Percentiles rank a stretch among this genome's conserved stretches.
Conservation (phyloP, 2,113 vertebrate genomes). For the Heterotis niloticus region DNA sequence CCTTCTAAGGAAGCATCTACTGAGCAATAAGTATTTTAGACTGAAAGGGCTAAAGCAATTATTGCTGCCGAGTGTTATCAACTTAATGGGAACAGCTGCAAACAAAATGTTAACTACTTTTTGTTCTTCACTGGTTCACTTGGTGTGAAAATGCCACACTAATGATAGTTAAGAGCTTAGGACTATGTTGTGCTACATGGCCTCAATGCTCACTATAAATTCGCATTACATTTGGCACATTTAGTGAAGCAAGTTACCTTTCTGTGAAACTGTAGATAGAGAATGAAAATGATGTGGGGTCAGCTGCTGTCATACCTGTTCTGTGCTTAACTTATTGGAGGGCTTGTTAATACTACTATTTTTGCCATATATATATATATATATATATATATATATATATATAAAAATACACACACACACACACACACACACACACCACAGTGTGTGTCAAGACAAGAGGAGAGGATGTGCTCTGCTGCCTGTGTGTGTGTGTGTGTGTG, state of each 20-base stretch:
- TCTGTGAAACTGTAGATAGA: too few species aligned
- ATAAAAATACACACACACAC: too few species aligned
- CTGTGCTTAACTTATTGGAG: neutral
- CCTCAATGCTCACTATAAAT: too few species aligned
- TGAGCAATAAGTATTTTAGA: neutral
- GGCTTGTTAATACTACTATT: too few species aligned
- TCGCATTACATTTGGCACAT: too few species aligned
- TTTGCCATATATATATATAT: too few species aligned
- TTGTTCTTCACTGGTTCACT: neutral
- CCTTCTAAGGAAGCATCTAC: neutral
- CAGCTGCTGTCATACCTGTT: neutral
- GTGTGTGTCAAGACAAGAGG: neutral
- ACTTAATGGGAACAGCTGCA: neutral
- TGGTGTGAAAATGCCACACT: neutral
- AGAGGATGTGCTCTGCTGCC: neutral
- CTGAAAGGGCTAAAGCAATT: neutral
- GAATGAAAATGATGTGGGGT: neutral
- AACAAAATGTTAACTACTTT: neutral
- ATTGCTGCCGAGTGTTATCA: neutral
- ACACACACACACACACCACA: slow-evolving; percentile 39
- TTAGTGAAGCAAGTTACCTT: too few species aligned
- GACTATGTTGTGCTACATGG: neutral
- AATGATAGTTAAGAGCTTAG: neutral
- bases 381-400: too few species aligned
- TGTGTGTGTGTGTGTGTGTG: too few species aligned